Evolutionary conservation across 2,888 invertebrate species (phyloP).

Genomic region (Apamea sordens): DNA sequence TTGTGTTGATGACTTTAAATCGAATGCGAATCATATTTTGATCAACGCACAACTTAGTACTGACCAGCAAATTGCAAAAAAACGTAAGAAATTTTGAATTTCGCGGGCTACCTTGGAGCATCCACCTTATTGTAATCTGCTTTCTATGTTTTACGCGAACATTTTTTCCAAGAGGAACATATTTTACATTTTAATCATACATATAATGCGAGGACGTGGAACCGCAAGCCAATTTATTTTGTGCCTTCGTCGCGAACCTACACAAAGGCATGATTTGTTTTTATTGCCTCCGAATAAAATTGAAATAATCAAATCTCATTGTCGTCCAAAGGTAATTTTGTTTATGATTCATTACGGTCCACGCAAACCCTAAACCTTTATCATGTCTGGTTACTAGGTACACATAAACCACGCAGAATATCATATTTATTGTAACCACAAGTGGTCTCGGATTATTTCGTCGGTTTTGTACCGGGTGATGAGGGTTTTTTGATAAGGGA

Average conservation of each 20-base stretch:
- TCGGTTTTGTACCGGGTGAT: constrained; percentile 79
- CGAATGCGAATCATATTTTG: too few relatives aligned
- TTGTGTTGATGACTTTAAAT: too few relatives aligned
- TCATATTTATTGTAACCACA: constrained; percentile 74
- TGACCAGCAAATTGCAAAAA: too few relatives aligned
- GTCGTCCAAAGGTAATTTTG: constrained; percentile 61
- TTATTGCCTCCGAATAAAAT: constrained; percentile 60
- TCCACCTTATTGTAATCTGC: too few relatives aligned
- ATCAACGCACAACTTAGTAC: too few relatives aligned
- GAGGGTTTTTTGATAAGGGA: constrained; percentile 83
- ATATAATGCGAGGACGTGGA: constrained; percentile 32
- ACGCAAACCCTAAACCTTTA: constrained; percentile 60
- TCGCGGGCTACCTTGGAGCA: too few relatives aligned
- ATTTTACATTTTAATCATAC: constrained; percentile 59
- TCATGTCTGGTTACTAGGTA: constrained; percentile 68
- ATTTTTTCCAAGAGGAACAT: constrained; percentile 45
- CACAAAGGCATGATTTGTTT: constrained; percentile 61
- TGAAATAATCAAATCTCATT: constrained; percentile 62
- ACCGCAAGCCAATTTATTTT: constrained; percentile 56
- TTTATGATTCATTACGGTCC: constrained; percentile 63
- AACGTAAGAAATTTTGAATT: too few relatives aligned
- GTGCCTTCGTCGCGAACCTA: constrained; percentile 41
- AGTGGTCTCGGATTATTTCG: constrained; percentile 75
- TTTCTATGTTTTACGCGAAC: constrained; percentile 41
- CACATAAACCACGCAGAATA: constrained; percentile 72